These are phyloP conservation scores for Mercenaria mercenaria DNA, from an alignment of 1,140 invertebrate genomes.

Conservation along the genomic window DNA sequence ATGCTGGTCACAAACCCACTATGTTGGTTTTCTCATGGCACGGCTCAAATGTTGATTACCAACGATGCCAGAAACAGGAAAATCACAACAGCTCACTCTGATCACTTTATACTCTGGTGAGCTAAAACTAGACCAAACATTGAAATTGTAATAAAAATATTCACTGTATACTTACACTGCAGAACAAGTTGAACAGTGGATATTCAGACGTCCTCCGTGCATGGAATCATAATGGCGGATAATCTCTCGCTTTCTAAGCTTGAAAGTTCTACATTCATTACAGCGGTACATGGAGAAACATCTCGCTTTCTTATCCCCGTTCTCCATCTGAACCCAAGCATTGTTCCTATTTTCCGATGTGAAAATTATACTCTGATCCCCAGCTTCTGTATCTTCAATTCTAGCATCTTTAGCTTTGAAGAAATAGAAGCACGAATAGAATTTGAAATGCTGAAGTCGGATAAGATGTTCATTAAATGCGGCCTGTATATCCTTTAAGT, in stretches of 20 bases:
- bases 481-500: slow-evolving; percentile 41
- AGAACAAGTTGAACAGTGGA: slow-evolving; percentile 35
- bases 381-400: not conserved
- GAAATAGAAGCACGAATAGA: slow-evolving; percentile 56
- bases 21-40: too few species aligned
- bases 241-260: slow-evolving; percentile 45
- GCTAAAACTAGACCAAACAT: too few species aligned
- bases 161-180: slow-evolving; percentile 58
- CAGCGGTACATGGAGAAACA: slow-evolving; percentile 56
- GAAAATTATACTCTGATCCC: not conserved
- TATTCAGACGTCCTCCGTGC: slow-evolving; percentile 16
- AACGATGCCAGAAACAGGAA: too few species aligned
- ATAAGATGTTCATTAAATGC: slow-evolving; percentile 33
- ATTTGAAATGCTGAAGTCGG: slow-evolving; percentile 36
- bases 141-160: too few species aligned
- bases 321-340: slow-evolving; percentile 37
- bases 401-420: slow-evolving; percentile 45
- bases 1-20: too few species aligned
- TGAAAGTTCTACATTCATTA: slow-evolving; percentile 47
- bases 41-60: too few species aligned
- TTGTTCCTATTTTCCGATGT: slow-evolving; percentile 10
- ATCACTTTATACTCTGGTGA: too few species aligned
- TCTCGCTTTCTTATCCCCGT: slow-evolving; percentile 28
- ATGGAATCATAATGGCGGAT: slow-evolving; percentile 45
- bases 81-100: too few species aligned